Evolutionary conservation across 2,113 vertebrate genomes (phyloP).

Genomic region (Macrotis lagotis): DNA sequence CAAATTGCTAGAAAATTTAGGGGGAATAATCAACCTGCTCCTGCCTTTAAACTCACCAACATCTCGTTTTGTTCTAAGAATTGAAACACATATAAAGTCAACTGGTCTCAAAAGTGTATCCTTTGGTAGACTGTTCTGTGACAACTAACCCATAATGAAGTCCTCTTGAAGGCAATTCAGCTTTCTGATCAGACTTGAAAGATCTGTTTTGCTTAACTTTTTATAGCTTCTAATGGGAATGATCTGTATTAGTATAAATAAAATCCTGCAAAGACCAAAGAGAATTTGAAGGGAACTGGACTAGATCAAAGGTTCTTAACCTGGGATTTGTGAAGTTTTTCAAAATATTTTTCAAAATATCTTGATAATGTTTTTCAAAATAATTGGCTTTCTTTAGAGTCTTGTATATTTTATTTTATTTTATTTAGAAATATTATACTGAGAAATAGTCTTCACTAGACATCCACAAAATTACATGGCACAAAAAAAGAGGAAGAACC

Average conservation of each 20-base stretch:
- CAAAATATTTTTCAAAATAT: too few relatives aligned
- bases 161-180: background rate
- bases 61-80: background rate
- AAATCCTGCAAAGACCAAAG: slow-evolving; percentile 53
- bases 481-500: background rate
- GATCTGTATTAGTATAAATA: background rate
- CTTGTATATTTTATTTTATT: background rate
- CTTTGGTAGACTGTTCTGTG: background rate
- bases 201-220: background rate
- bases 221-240: slow-evolving; percentile 8
- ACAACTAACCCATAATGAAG: slow-evolving; percentile 24
- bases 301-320: background rate
- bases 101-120: background rate
- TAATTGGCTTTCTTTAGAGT: background rate
- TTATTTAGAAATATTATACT: background rate
- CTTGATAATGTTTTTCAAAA: background rate
- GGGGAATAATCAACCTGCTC: background rate
- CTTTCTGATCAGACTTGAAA: slow-evolving; percentile 29
- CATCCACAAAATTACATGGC: background rate
- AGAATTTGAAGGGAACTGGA: slow-evolving; percentile 36
- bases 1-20: background rate
- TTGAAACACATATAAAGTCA: background rate
- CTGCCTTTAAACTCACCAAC: background rate
- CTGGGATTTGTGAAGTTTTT: background rate
- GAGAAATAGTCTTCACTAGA: background rate